Evolutionary conservation across 2,113 vertebrate species (phyloP), one percentile per base, ranked within the genome.

Genomic region (Ornithorhynchus anatinus): DNA sequence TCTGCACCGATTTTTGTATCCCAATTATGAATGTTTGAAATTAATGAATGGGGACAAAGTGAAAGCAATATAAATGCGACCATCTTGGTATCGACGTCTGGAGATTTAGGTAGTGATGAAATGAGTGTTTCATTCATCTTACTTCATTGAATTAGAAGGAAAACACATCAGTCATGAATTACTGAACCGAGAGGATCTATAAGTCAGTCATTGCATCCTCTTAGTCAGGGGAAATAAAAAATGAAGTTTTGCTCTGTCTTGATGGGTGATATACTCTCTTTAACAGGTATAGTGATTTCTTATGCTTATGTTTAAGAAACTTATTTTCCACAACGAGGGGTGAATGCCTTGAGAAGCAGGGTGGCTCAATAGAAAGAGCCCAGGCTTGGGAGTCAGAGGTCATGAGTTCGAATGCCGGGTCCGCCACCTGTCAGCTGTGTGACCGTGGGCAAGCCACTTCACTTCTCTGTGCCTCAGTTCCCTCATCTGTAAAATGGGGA

Each of bases 141-240:
- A 53, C 15, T 52, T 42, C 61, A 38, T 72, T 72, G 62, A 47
- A 58, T 54, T 67, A 45, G 69, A 81, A 40, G 61, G 47, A n/a
- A 48, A 81, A 51, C n/a, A 64, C 54, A 6, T 77, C 75, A 56
- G 69, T 79, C 69, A 40, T 78, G 65, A 82, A 52, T 54, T 53
- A 58, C 50, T 56, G 81, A 79, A 62, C 48, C 81, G 51, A 80
- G 31, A 17, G 59, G 39, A 70, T 69, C 45, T 3, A 0, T 68
- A 62, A 80, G 67, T 56, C 61, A 66, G 40, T 84, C 42, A 7
- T 66, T 78, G 22, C 56, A 61, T 59, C 72, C 36, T 62, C 25
- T 67, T 75, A 80, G 79, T 72, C 65, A 78, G 48, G 74, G 25
- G 7, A 75, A 73, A 72, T 52, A 44, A 35, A 35, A 81, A 75